Evolutionary conservation across 2,797 vertebrate species (phyloP).

Genomic region (Champsocephalus esox): DNA sequence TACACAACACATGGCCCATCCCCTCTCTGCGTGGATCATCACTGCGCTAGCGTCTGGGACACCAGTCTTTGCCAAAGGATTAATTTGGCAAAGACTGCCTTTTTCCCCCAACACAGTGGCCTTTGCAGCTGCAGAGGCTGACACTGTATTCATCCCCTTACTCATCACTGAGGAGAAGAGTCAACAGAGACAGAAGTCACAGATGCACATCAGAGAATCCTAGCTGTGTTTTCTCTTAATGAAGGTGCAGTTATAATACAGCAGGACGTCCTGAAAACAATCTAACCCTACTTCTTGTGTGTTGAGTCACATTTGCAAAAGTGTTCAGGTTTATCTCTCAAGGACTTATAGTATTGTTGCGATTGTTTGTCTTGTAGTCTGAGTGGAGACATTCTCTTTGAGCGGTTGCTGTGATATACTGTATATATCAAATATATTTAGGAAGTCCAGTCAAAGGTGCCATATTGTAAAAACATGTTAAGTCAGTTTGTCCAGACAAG

Average conservation of each 20-base stretch:
- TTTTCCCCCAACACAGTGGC: conserved; percentile 63
- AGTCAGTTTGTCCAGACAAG: conserved; percentile 56
- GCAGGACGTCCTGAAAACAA: background rate
- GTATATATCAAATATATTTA: conserved; percentile 24
- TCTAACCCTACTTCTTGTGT: conserved; percentile 13
- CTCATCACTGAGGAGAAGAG: conserved; percentile 56
- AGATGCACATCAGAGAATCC: conserved; percentile 43
- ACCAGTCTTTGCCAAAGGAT: conserved; percentile 76
- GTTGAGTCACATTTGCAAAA: background rate
- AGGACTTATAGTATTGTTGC: background rate
- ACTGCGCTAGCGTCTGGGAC: conserved; percentile 70
- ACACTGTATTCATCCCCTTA: conserved; percentile 74
- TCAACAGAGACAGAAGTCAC: conserved; percentile 62
- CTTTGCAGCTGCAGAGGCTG: conserved; percentile 76
- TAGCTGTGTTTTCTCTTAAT: conserved; percentile 44
- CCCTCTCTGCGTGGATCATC: conserved; percentile 64
- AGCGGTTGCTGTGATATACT: conserved; percentile 28
- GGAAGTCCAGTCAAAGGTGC: conserved; percentile 17
- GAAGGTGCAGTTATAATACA: conserved; percentile 32
- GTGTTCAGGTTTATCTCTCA: conserved; percentile 3
- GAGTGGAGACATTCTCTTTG: conserved; percentile 9
- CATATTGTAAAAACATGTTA: conserved; percentile 36
- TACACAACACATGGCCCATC: conserved; percentile 65
- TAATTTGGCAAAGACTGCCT: conserved; percentile 73
- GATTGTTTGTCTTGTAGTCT: background rate